Evolutionary conservation across 2,113 vertebrate genomes (phyloP).

Genomic region (Nycticryphes semicollaris): DNA sequence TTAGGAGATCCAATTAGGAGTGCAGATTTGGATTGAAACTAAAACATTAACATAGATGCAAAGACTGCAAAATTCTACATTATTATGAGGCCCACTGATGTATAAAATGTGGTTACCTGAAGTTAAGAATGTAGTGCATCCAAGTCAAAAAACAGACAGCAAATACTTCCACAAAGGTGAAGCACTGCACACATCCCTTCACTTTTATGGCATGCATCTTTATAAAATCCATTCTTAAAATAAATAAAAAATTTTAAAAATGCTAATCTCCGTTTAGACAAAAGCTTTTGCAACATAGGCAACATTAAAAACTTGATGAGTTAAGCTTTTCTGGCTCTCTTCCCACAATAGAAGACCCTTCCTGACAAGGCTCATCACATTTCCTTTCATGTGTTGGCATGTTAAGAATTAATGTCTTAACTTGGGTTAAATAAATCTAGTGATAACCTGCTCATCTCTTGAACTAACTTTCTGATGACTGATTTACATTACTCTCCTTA

Average conservation of each 20-base stretch:
- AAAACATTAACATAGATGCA: neutral
- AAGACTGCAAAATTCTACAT: neutral
- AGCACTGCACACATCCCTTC: neutral
- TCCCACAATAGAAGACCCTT: slow-evolving; percentile 41
- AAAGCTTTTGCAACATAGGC: slow-evolving; percentile 25
- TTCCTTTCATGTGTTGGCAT: slow-evolving; percentile 56
- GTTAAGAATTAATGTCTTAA: slow-evolving; percentile 68
- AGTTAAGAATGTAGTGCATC: neutral
- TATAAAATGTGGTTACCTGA: neutral
- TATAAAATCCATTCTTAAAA: neutral
- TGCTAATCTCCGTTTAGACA: slow-evolving; percentile 24
- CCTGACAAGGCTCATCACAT: slow-evolving; percentile 57
- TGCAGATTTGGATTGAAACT: no score
- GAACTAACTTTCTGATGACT: slow-evolving; percentile 32
- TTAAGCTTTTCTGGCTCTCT: slow-evolving; percentile 60
- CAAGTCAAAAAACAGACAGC: neutral
- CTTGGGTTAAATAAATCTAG: slow-evolving; percentile 67
- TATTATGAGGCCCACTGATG: neutral
- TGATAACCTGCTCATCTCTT: slow-evolving; percentile 59
- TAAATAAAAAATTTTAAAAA: neutral
- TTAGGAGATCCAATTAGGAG: neutral
- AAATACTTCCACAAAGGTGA: slow-evolving; percentile 45
- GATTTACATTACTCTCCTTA: neutral
- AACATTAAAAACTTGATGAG: slow-evolving; percentile 26
- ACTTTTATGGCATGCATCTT: neutral